A percentile compares a stretch with the other conserved stretches of the same genome.
Evolutionary conservation across 2,888 invertebrate genomes (phyloP).

Genomic region (Melangyna quadrimaculata): DNA sequence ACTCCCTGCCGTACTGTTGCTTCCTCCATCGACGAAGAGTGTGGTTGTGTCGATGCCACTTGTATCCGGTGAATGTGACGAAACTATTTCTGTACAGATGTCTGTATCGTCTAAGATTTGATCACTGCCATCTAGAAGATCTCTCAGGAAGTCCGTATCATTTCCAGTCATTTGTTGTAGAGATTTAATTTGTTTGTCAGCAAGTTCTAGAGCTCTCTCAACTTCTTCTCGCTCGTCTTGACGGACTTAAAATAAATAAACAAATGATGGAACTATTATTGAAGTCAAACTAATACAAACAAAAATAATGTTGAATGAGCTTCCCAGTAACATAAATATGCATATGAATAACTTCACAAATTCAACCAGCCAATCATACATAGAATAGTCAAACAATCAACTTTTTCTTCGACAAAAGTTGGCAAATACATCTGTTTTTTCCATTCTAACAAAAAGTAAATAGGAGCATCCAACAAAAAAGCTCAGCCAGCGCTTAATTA

Average conservation of each 20-base stretch:
- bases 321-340: too few relatives aligned
- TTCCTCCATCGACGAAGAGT: slow-evolving; percentile 77
- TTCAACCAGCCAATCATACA: too few relatives aligned
- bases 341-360: too few relatives aligned
- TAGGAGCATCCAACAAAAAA: too few relatives aligned
- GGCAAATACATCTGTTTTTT: too few relatives aligned
- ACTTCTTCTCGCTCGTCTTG: slow-evolving; percentile 93
- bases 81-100: slow-evolving; percentile 75
- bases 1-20: slow-evolving; percentile 73
- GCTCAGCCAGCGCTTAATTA: too few relatives aligned
- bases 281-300: not conserved
- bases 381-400: too few relatives aligned
- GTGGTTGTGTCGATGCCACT: slow-evolving; percentile 78
- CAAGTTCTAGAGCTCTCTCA: slow-evolving; percentile 91
- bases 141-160: slow-evolving; percentile 78
- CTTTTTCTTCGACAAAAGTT: too few relatives aligned
- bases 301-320: too few relatives aligned
- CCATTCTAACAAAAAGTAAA: too few relatives aligned
- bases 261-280: not conserved
- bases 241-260: slow-evolving; percentile 78
- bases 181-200: slow-evolving; percentile 88
- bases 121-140: slow-evolving; percentile 79
- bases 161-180: slow-evolving; percentile 85
- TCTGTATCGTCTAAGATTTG: slow-evolving; percentile 79
- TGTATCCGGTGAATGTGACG: slow-evolving; percentile 77